Percentiles rank a stretch among this genome's conserved stretches.
phyloP scores from a whole-genome alignment of 1,140 invertebrate genomes.

The Oncopodura yosiiana region DNA sequence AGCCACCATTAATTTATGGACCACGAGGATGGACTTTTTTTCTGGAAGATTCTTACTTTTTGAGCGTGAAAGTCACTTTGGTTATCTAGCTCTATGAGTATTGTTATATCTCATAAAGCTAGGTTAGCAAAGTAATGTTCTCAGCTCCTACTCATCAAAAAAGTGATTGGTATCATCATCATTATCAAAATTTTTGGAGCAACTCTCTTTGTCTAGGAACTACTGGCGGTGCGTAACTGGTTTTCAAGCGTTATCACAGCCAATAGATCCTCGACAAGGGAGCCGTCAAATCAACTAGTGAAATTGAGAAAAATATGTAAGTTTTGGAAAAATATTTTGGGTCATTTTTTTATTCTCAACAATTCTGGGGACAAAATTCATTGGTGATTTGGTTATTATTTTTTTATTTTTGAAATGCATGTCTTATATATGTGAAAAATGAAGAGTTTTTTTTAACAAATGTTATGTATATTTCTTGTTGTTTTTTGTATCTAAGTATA shows the following conservation, averaged over 20 bases:
- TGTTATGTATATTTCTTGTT: no score
- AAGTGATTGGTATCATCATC: neutral
- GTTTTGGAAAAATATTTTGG: no score
- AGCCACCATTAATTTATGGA: neutral
- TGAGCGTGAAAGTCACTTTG: constrained; percentile 40
- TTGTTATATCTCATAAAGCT: constrained; percentile 50
- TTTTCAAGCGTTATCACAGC: constrained; percentile 35
- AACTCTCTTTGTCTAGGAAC: constrained; percentile 36
- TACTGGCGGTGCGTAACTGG: constrained; percentile 36
- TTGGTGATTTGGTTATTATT: no score
- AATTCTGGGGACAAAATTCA: no score
- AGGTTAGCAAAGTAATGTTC: constrained; percentile 49
- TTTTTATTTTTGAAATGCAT: no score
- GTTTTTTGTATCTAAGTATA: no score
- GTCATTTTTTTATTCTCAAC: neutral
- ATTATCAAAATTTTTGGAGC: neutral
- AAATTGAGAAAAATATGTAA: no score
- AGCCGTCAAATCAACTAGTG: constrained; percentile 9
- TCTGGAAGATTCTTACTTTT: neutral
- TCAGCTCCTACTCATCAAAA: constrained; percentile 36
- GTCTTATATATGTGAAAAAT: no score
- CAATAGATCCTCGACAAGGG: constrained; percentile 36
- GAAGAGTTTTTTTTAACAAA: no score
- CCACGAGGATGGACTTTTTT: neutral
- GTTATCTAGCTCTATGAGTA: constrained; percentile 52